Evolutionary conservation across 2,113 vertebrate species (phyloP), one percentile per base, ranked within the genome.

Genomic region (Anser brachyrhynchus): DNA sequence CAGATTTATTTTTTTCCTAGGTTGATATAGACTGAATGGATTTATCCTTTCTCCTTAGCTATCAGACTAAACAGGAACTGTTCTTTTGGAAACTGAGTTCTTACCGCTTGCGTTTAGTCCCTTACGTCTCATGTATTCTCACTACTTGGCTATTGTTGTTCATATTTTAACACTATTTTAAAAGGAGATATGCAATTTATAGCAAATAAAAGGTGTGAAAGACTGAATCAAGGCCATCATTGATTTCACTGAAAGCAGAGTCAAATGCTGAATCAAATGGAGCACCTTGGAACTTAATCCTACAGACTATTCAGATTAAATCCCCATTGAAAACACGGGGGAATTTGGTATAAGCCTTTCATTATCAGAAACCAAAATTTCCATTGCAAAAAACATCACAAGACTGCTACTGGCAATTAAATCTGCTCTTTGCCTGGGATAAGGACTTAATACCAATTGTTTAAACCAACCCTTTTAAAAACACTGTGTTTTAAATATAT

Each of bases 281-380:
- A 93, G 84, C 65, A 76, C 80, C 79, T 86, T 81, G 61, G 58
- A 96, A 84, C 39, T 5, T 92, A 90, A 84, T 90, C 76, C 65
- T 79, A 25, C 73, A 75, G 76, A 84, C 29, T 44, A 65, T 89
- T 93, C 90, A 92, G 83, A 85, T 86, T 93, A 90, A 93, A 86
- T 69, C 65, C 39, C 54, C 4, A 1, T 25, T 88, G 82, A 93
- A 87, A 90, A 71, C 93, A 72, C 67, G 54, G 35, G 76, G 55
- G 72, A 88, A 95, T 92, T 70, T 84, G 43, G 29, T 23, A 1
- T 87, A 94, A 96, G 70, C 43, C 79, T 88, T 92, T 93, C 51
- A 72, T 93, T 92, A 93, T 86, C 61, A 72, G 88, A 90, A 90
- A 78, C 23, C 4, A 64, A 52, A 31, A 84, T 89, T 94, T 93